Base-by-base conservation (phyloP, 2,797 vertebrate species). In the Phyllotis vaccarum region DNA sequence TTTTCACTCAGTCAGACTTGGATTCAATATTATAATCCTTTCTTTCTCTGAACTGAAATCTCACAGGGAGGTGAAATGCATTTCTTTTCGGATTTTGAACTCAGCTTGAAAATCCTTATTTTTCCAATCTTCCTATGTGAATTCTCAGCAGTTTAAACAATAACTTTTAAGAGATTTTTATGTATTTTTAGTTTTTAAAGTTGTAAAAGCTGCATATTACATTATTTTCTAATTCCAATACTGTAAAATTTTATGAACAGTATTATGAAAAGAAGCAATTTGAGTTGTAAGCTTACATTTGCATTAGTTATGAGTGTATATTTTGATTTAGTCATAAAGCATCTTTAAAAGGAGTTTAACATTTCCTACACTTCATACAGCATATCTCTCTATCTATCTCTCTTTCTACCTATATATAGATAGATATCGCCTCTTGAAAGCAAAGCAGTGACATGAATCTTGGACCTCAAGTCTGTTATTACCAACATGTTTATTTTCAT, bases 131-230 rank as follows among this genome's bases (percentile, higher is more conserved):
- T 46, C 17, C 0, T 40, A 27, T 3, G 60, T 82, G 76, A 14
- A 85, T 80, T 27, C 2, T 4, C 68, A 80, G 19, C 54, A 90
- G 75, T 95, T 75, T 93, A 93, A 94, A 58, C 52, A 43, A 17
- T 34, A 49, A 22, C 3, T 58, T 76, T 62, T 24, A 93, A 64
- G 31, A 62, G 56, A 66, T 11, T 72, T 75, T 43, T 74, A 27
- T 43, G 74, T 7, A 24, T 64, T n/a, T 76, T 22, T 56, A 74
- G 2, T 64, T 89, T 91, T 64, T 13, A 79, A 58, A 72, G 64
- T 64, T 5, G 13, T 88, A 56, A 64, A 91, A 79, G 3, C 37
- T 52, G 29, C 54, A 46, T 74, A n/a, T 60, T 75, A 80, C 31
- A n/a, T 58, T 74, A 80, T 74, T 58, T 49, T 79, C 8, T 68